Evolutionary conservation across 2,113 vertebrate species (phyloP).

Genomic region (Platysternon megacephalum): DNA sequence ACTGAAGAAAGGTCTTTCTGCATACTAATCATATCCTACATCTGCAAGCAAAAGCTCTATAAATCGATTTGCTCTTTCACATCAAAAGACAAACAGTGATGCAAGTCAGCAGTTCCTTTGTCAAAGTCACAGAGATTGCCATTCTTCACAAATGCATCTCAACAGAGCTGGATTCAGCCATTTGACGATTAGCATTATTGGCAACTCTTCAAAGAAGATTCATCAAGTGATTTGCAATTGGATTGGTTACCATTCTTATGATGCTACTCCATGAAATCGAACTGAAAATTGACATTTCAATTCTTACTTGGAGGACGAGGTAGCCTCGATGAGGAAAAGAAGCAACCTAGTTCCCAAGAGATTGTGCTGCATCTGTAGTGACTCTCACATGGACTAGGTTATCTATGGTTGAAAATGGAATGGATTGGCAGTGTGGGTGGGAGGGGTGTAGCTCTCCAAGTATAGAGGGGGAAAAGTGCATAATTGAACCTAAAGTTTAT

Average conservation of each 20-base stretch:
- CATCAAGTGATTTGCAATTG: constrained; percentile 88
- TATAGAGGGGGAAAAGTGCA: background rate
- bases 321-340: constrained; percentile 60
- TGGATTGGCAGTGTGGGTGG: background rate
- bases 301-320: constrained; percentile 77
- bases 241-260: constrained; percentile 87
- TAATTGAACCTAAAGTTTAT: background rate
- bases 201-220: constrained; percentile 97
- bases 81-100: constrained; percentile 99
- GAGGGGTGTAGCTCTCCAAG: background rate
- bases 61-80: constrained; percentile 99
- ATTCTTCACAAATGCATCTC: constrained; percentile 92
- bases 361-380: constrained; percentile 28
- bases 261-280: constrained; percentile 82
- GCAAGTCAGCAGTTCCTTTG: constrained; percentile 99
- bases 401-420: constrained; percentile 29
- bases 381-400: constrained; percentile 36
- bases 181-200: constrained; percentile 97
- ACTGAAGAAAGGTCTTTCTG: constrained; percentile 87
- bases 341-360: constrained; percentile 53
- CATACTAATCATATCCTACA: constrained; percentile 96
- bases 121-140: constrained; percentile 99
- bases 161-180: constrained; percentile 89
- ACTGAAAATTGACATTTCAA: constrained; percentile 83
- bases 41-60: constrained; percentile 91